These are phyloP conservation scores for Phymastichus coffea DNA, from an alignment of 1,140 invertebrate genomes.

Conservation along the genomic window DNA sequence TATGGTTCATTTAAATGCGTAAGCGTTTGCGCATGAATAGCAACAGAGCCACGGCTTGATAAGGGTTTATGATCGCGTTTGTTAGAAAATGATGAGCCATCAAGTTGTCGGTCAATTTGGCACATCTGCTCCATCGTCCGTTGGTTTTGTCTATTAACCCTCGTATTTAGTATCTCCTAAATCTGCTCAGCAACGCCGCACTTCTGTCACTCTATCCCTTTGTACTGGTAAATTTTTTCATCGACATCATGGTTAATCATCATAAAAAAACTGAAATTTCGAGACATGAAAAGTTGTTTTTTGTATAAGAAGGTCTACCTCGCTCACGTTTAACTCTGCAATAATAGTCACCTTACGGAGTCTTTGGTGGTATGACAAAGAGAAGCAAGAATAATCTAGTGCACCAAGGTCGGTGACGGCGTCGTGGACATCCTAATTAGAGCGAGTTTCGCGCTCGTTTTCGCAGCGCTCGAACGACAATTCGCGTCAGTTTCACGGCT, in stretches of 20 bases:
- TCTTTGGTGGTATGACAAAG: slow-evolving; percentile 15
- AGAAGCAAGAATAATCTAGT: neutral
- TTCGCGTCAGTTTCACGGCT: slow-evolving; percentile 24
- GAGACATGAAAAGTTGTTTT: too few relatives aligned
- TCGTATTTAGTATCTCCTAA: slow-evolving; percentile 1
- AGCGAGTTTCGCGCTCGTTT: neutral
- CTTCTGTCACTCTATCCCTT: slow-evolving; percentile 11
- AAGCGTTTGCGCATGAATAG: neutral
- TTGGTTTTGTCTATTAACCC: neutral
- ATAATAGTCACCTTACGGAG: too few relatives aligned
- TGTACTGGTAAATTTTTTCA: too few relatives aligned
- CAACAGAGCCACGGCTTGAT: slow-evolving; percentile 7
- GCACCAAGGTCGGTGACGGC: neutral
- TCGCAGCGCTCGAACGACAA: neutral
- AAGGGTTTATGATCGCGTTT: slow-evolving; percentile 19
- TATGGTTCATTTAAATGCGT: too few relatives aligned
- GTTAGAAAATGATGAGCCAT: slow-evolving; percentile 25
- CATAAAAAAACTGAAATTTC: too few relatives aligned
- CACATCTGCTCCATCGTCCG: neutral
- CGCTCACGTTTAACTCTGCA: too few relatives aligned
- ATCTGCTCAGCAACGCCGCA: neutral
- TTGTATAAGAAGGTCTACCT: too few relatives aligned
- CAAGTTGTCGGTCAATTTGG: slow-evolving; percentile 17
- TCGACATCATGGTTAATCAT: too few relatives aligned
- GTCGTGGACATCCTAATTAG: slow-evolving; percentile 5